Conservation (phyloP, 2,797 vertebrate species). For the Spinus pinus region DNA sequence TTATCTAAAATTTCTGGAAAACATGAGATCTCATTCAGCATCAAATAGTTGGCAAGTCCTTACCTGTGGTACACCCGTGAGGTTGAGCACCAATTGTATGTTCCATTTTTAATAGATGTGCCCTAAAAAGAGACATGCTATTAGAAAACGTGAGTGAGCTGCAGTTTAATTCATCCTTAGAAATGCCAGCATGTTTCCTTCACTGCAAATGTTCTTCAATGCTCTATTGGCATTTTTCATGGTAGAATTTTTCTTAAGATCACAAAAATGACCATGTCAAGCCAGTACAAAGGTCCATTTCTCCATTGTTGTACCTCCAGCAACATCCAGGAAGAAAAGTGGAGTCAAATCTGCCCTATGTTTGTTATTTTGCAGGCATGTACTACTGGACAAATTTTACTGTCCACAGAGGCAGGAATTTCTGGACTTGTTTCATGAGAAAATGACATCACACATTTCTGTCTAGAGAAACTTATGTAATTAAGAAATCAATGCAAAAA, state of each 20-base stretch:
- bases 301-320: background rate
- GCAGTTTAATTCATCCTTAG: background rate
- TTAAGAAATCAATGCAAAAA: background rate
- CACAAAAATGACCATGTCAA: background rate
- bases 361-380: background rate
- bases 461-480: background rate
- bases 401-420: background rate
- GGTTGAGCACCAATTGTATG: background rate
- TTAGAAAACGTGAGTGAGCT: background rate
- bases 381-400: background rate
- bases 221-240: background rate
- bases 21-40: background rate
- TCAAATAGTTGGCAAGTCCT: background rate
- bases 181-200: background rate
- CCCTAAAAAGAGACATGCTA: background rate
- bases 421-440: background rate
- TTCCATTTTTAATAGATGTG: background rate
- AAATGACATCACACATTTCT: background rate
- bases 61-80: background rate
- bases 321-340: background rate
- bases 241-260: background rate
- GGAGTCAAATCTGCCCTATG: background rate
- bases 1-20: background rate
- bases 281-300: background rate
- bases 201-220: background rate